Conservation (phyloP, 2,113 vertebrate species). For the Progne subis region DNA sequence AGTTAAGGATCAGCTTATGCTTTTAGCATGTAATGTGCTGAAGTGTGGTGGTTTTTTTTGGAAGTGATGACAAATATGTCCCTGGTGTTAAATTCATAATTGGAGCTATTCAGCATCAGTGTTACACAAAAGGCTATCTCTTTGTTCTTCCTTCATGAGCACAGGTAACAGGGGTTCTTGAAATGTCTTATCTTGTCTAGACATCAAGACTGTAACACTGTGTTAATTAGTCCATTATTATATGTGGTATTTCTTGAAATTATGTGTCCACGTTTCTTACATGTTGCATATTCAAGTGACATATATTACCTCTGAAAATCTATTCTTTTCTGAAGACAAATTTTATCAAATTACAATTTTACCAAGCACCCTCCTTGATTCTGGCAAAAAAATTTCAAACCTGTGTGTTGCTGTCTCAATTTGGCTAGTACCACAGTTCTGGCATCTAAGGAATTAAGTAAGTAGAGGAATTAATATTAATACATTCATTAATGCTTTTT, state of each 20-base stretch:
- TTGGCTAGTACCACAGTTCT: neutral
- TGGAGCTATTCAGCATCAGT: constrained; percentile 11
- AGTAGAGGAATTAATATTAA: neutral
- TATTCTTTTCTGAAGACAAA: constrained; percentile 11
- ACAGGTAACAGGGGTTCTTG: constrained; percentile 49
- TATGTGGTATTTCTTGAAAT: neutral
- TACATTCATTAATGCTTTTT: neutral
- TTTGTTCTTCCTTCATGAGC: constrained; percentile 57
- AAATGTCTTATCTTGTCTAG: constrained; percentile 82
- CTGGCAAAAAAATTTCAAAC: constrained; percentile 17
- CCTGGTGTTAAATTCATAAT: constrained; percentile 22
- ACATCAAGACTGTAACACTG: constrained; percentile 75
- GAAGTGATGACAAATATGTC: constrained; percentile 31
- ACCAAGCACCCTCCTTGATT: neutral
- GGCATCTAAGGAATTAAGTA: neutral
- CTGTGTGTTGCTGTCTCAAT: neutral
- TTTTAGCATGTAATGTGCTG: constrained; percentile 31
- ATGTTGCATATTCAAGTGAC: constrained; percentile 35
- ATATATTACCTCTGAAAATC: constrained; percentile 23
- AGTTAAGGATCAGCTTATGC: constrained; percentile 11
- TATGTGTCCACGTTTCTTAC: constrained; percentile 48
- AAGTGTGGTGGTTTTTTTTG: neutral
- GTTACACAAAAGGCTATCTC: constrained; percentile 55
- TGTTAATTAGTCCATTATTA: constrained; percentile 60
- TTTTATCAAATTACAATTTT: neutral